Base-by-base conservation (phyloP, 2,113 vertebrate species). In the Actenoides hombroni region DNA sequence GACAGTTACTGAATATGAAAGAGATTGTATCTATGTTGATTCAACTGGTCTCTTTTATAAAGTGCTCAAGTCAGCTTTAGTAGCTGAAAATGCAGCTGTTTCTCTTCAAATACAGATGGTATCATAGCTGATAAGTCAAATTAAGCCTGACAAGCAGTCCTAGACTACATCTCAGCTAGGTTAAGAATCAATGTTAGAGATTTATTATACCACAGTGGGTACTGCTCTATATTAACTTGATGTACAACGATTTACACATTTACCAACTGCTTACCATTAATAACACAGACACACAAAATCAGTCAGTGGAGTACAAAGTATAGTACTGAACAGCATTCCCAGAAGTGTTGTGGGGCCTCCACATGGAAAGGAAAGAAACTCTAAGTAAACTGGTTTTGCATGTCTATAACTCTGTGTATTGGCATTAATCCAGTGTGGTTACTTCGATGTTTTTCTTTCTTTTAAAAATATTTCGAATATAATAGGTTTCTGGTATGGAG, bases 81-180 rank as follows among this genome's bases (percentile, higher is more conserved):
- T 88, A 87, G 71, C 88, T 91, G 53, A 92, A 96, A 96, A 91
- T 74, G 83, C 57, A 96, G 91, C 94, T 90, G 92, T 88, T 97
- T 97, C 94, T 97, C 90, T 96, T 84, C 92, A 95, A 92, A 95
- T 94, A 97, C 94, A 94, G 74, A 67, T 76, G 75, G 75, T 87
- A 94, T 95, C 80, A 71, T 86, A 94, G 80, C 76, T 91, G 94
- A 88, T 91, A 97, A 97, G 96, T 96, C 95, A 94, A 97, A 97
- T 97, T 97, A 97, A 98, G 90, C 94, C 92, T 94, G 88, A 95
- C 82, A 97, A 97, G 93, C 91, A 97, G 93, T 54, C 26, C 46
- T 84, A 97, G 76, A 97, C 91, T 65, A 83, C 86, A 94, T 93
- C 92, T 95, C 88, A 94, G 86, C 93, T 88, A 92, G 93, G 93